Conservation (phyloP, 2,113 vertebrate species). For the zebrafish (Danio rerio) region GRCz12tu NC_133177.1:3639001-3639500, state of each 20-base stretch:
- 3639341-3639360: slow-evolving; percentile 87
- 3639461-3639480: slow-evolving; percentile 85
- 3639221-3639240: slow-evolving; percentile 81
- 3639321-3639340: slow-evolving; percentile 79
- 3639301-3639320: slow-evolving; percentile 87
- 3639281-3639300: slow-evolving; percentile 82
- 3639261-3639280: slow-evolving; percentile 84
- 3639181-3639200: slow-evolving; percentile 75
- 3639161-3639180: slow-evolving; percentile 77
- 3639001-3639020: slow-evolving; percentile 81
- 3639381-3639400: slow-evolving; percentile 93
- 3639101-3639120: slow-evolving; percentile 79
- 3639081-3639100: slow-evolving; percentile 78
- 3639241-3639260: slow-evolving; percentile 85
- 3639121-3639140: slow-evolving; percentile 90
- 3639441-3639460: slow-evolving; percentile 91
- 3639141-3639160: slow-evolving; percentile 81
- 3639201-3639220: slow-evolving; percentile 74
- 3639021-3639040: slow-evolving; percentile 77
- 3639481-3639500: slow-evolving; percentile 82
- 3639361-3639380: slow-evolving; percentile 84
- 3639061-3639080: slow-evolving; percentile 64
- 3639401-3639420: slow-evolving; percentile 85
- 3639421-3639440: slow-evolving; percentile 85
- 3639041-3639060: slow-evolving; percentile 72